These are phyloP conservation scores for Coregonus ussuriensis DNA, from an alignment of 2,797 vertebrate genomes.

Conservation along the genomic window DNA sequence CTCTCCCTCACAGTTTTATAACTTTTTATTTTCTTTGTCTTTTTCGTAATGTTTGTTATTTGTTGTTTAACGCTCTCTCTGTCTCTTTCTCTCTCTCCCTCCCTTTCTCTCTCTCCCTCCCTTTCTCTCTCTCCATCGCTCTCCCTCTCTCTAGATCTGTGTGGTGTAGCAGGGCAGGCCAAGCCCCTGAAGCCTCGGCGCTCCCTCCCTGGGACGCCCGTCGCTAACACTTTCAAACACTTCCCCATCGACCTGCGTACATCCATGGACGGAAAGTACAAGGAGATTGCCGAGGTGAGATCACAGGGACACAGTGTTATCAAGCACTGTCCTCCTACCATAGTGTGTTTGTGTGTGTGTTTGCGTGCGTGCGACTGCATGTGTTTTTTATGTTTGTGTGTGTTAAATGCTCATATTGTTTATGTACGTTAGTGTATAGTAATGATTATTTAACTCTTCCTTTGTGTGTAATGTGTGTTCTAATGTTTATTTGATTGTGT, in stretches of 20 bases:
- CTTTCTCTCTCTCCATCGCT: too few relatives aligned
- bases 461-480: too few relatives aligned
- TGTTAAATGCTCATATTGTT: too few relatives aligned
- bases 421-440: too few relatives aligned
- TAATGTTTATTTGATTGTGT: constrained; percentile 8
- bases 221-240: constrained; percentile 76
- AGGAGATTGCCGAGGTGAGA: constrained; percentile 93
- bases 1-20: background rate
- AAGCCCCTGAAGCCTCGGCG: constrained; percentile 85
- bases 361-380: background rate
- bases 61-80: constrained; percentile 1
- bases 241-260: constrained; percentile 86
- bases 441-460: too few relatives aligned
- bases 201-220: constrained; percentile 86
- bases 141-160: constrained; percentile 71
- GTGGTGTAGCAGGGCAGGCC: constrained; percentile 60
- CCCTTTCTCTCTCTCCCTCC: constrained; percentile 13
- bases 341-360: background rate
- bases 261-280: constrained; percentile 96
- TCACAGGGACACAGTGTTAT: constrained; percentile 4
- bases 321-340: too few relatives aligned
- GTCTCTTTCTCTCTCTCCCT: background rate
- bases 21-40: background rate
- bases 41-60: background rate
- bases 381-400: constrained; percentile 13